These are phyloP conservation scores for Drosophila prostipennis DNA, from an alignment of 2,888 invertebrate genomes.

Conservation along the genomic window DNA sequence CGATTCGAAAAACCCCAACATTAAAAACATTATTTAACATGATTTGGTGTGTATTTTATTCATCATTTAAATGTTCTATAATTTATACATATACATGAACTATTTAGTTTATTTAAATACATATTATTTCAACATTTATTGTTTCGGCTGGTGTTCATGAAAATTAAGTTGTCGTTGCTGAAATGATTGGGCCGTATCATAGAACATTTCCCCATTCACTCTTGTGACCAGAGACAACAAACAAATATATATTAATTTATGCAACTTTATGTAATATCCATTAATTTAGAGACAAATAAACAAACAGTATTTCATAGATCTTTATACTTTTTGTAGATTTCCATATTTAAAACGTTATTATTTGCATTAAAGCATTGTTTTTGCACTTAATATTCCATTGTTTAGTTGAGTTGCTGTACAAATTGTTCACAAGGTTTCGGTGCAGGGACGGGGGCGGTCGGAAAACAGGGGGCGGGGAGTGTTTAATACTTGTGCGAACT, in stretches of 20 bases:
- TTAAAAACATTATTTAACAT: slow-evolving; percentile 48
- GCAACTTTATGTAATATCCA: slow-evolving; percentile 46
- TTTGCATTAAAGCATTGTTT: slow-evolving; percentile 68
- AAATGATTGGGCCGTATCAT: slow-evolving; percentile 42
- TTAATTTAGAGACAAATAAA: slow-evolving; percentile 53
- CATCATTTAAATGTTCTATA: slow-evolving; percentile 54
- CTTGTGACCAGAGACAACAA: slow-evolving; percentile 38
- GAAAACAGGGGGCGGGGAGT: slow-evolving; percentile 19
- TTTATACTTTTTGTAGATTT: slow-evolving; percentile 50
- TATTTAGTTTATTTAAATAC: slow-evolving; percentile 57
- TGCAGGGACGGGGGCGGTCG: slow-evolving; percentile 47
- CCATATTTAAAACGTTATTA: slow-evolving; percentile 32
- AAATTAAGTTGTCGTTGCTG: slow-evolving; percentile 40
- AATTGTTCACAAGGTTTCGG: slow-evolving; percentile 64
- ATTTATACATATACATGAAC: slow-evolving; percentile 59
- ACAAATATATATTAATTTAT: slow-evolving; percentile 39
- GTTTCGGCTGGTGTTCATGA: slow-evolving; percentile 41
- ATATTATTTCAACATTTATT: slow-evolving; percentile 61
- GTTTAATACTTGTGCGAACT: slow-evolving; percentile 74
- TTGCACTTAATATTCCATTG: slow-evolving; percentile 73
- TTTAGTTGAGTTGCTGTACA: slow-evolving; percentile 72
- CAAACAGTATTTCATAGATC: slow-evolving; percentile 51
- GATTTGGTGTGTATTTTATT: slow-evolving; percentile 61
- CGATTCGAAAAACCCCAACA: background rate
- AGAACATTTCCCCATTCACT: slow-evolving; percentile 32